Evolutionary conservation across 2,888 invertebrate genomes (phyloP).

Genomic region (Baronia brevicornis): DNA sequence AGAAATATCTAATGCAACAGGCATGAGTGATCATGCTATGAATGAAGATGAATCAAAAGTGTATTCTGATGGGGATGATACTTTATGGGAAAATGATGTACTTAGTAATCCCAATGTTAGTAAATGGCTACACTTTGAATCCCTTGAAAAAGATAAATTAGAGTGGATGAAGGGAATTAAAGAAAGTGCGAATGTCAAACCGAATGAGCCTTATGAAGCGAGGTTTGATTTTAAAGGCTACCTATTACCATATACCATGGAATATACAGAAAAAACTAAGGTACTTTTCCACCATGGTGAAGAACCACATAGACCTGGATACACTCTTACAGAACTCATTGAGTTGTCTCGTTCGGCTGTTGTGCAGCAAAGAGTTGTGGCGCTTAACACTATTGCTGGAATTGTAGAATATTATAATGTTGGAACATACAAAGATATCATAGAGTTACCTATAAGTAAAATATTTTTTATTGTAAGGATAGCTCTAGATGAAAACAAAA

Average conservation of each 20-base stretch:
- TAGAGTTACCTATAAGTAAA: slow-evolving; percentile 85
- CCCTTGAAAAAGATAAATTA: slow-evolving; percentile 89
- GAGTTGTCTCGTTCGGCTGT: slow-evolving; percentile 84
- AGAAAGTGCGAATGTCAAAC: slow-evolving; percentile 70
- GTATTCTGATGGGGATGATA: slow-evolving; percentile 32
- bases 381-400: slow-evolving; percentile 86
- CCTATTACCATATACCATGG: slow-evolving; percentile 81
- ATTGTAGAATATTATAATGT: slow-evolving; percentile 82
- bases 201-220: slow-evolving; percentile 83
- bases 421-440: slow-evolving; percentile 85
- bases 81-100: slow-evolving; percentile 73
- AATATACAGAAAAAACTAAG: slow-evolving; percentile 72
- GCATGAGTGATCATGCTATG: slow-evolving; percentile 28
- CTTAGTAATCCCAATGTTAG: slow-evolving; percentile 76
- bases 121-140: slow-evolving; percentile 90
- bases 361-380: slow-evolving; percentile 88
- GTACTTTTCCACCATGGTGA: slow-evolving; percentile 93
- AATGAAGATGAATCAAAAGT: slow-evolving; percentile 5
- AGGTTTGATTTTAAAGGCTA: slow-evolving; percentile 89
- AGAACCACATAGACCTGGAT: slow-evolving; percentile 93
- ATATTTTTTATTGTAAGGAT: slow-evolving; percentile 88
- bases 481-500: slow-evolving; percentile 89
- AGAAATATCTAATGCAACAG: slow-evolving; percentile 34
- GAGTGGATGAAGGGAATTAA: slow-evolving; percentile 88
- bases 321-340: slow-evolving; percentile 91